Evolutionary conservation across 2,888 invertebrate genomes (phyloP), one percentile per base, ranked within the genome.

Genomic region (Drosophila lacicola): DNA sequence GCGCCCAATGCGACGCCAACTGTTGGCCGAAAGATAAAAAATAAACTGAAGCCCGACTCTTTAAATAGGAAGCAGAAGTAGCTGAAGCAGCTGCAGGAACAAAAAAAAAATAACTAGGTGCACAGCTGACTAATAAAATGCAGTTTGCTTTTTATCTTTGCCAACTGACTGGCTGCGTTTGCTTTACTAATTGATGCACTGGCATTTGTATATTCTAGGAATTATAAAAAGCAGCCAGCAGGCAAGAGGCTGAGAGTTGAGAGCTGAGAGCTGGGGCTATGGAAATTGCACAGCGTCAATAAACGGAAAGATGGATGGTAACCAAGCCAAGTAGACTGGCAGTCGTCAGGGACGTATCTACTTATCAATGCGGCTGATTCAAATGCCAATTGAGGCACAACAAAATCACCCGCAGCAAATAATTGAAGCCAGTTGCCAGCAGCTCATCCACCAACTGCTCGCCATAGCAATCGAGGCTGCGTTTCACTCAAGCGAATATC

Each of bases 101-200:
- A 29, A 39, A 13, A 42, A 17, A n/a, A 25, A 14, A 25, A 57
- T 29, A 13, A 29, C 19, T 37, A 33, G 42, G 29, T 42, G 17
- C 10, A 19, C 14, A 66, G 53, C 67, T 54, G 47, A 69, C 74
- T 72, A 73, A 66, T 65, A 70, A 80, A 79, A 77, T 82, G 83
- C 73, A 81, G 78, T 71, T 82, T 84, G 84, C 77, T 9, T 71
- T 80, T 71, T 72, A 68, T 72, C 79, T 71, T 77, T 83, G 70
- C 66, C 79, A 74, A 68, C 72, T 79, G 77, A 81, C 62, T 81
- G 84, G 56, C 61, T 82, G 71, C 81, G 85, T 86, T 86, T 87
- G 74, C 82, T 80, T 77, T 69, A 79, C 85, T 86, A 86, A 86
- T 86, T 86, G 85, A 86, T 85, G 85, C 82, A 77, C 71, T 67